Percentiles rank a stretch among this genome's conserved stretches.
Evolutionary conservation across 2,888 invertebrate species (phyloP).

Genomic region (Brachyptera risi): DNA sequence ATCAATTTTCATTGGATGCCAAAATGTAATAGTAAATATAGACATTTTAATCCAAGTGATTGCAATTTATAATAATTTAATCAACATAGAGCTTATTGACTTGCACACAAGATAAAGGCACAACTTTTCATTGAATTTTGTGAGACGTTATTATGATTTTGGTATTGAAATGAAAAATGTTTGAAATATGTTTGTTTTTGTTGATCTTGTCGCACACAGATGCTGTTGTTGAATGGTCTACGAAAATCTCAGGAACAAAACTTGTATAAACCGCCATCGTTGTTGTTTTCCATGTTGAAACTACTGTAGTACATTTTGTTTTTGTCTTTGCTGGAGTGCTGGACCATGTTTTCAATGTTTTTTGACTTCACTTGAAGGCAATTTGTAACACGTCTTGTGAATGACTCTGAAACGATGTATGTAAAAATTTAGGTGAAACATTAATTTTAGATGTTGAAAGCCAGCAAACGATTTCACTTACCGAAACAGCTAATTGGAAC

Average conservation of each 20-base stretch:
- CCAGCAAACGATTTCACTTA: too few species aligned
- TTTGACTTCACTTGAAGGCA: neutral
- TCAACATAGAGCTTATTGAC: neutral
- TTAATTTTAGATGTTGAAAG: too few species aligned
- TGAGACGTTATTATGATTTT: slow-evolving; percentile 1
- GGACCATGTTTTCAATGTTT: neutral
- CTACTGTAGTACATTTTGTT: slow-evolving; percentile 12
- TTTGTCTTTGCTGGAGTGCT: neutral
- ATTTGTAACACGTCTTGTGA: too few species aligned
- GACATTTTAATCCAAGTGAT: neutral
- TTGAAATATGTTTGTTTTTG: slow-evolving; percentile 7
- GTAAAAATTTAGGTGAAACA: too few species aligned
- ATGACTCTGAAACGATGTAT: too few species aligned
- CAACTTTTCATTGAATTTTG: slow-evolving; percentile 9
- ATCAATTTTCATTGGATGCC: neutral
- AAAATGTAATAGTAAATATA: neutral
- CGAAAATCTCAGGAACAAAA: slow-evolving; percentile 32
- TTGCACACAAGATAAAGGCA: neutral
- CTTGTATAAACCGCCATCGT: slow-evolving; percentile 25
- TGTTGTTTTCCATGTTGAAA: slow-evolving; percentile 28
- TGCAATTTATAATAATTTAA: neutral
- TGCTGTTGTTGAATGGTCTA: slow-evolving; percentile 28
- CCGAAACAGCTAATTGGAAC: too few species aligned
- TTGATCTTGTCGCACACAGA: slow-evolving; percentile 21
- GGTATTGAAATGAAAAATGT: slow-evolving; percentile 7